A percentile compares a stretch with the other conserved stretches of the same genome.
These are phyloP conservation scores for Eira barbara DNA, from an alignment of 2,113 vertebrate genomes.

Conservation along the genomic window DNA sequence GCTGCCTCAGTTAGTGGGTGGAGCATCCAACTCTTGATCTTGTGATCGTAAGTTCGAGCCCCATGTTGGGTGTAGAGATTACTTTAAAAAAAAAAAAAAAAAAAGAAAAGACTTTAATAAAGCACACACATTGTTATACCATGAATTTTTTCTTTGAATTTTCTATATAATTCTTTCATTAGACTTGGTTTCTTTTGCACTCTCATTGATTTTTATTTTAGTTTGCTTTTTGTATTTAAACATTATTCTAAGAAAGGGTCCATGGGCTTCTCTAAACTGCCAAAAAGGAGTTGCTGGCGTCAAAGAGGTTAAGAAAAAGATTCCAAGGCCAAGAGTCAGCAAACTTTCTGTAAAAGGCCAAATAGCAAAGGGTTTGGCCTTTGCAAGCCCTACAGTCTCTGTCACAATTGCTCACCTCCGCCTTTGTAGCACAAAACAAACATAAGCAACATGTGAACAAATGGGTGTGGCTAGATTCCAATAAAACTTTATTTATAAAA, in stretches of 20 bases:
- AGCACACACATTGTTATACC: neutral
- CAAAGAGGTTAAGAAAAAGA: neutral
- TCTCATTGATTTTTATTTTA: neutral
- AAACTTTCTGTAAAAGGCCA: neutral
- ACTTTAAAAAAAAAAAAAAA: neutral
- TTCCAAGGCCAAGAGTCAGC: neutral
- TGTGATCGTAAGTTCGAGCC: neutral
- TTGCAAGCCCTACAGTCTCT: rapidly evolving
- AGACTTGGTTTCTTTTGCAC: neutral
- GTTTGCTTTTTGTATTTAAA: neutral
- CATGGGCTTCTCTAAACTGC: neutral
- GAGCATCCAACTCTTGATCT: neutral
- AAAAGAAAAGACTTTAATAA: neutral
- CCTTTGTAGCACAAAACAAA: rapidly evolving
- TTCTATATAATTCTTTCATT: neutral
- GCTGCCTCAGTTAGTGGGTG: neutral
- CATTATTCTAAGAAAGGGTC: neutral
- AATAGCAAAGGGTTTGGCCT: neutral
- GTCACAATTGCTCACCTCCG: neutral
- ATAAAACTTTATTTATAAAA: constrained; percentile 5
- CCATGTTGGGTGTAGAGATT: neutral
- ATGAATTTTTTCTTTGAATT: neutral
- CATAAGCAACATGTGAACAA: neutral
- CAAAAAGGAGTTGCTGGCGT: rapidly evolving
- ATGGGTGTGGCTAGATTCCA: neutral